A percentile compares a stretch with the other conserved stretches of the same genome.
Conservation (phyloP, 2,888 invertebrate genomes). For the Chrysodeixis includens region DNA sequence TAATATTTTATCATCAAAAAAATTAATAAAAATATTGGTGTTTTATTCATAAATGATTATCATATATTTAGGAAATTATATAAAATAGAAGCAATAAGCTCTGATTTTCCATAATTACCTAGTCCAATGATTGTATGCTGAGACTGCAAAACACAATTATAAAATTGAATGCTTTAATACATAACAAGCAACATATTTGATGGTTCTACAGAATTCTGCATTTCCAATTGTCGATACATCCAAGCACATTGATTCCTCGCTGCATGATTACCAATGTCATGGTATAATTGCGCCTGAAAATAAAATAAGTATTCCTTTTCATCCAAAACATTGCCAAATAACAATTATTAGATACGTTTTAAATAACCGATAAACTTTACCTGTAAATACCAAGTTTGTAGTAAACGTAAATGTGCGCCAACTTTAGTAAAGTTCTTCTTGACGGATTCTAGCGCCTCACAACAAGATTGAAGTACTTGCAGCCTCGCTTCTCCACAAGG, state of each 20-base stretch:
- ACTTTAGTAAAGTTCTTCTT: conserved; percentile 92
- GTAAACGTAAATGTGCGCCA: conserved; percentile 93
- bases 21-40: not conserved
- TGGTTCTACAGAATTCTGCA: conserved; percentile 91
- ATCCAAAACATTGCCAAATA: too few species aligned
- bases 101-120: too few species aligned
- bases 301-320: not conserved
- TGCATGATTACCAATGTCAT: conserved; percentile 91
- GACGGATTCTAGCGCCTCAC: conserved; percentile 91
- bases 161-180: conserved; percentile 74
- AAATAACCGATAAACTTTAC: conserved; percentile 71
- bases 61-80: too few species aligned
- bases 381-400: conserved; percentile 93
- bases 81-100: too few species aligned
- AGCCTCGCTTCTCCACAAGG: conserved; percentile 82
- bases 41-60: too few species aligned
- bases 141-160: conserved; percentile 4
- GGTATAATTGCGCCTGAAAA: conserved; percentile 92
- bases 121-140: not conserved
- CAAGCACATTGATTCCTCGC: conserved; percentile 95
- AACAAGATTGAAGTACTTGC: conserved; percentile 87
- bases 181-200: conserved; percentile 87
- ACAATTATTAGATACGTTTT: too few species aligned
- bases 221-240: conserved; percentile 94
- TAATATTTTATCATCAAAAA: conserved; percentile 3